Base-by-base conservation (phyloP, 1,140 invertebrate genomes). In the Drosophila triauraria region DNA sequence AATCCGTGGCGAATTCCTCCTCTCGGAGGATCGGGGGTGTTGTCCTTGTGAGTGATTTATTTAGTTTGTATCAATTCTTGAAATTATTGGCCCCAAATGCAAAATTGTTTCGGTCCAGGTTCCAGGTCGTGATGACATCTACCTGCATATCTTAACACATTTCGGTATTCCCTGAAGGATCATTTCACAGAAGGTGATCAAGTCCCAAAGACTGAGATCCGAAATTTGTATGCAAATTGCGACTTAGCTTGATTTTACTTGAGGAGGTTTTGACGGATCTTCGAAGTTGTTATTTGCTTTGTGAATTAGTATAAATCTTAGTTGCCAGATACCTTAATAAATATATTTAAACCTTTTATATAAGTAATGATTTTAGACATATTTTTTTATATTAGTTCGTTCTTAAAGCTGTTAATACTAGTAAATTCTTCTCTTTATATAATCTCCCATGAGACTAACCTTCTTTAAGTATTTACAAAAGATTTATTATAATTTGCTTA, bases 111-210 rank as follows among this genome's bases (percentile, higher is more conserved):
- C 43, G 47, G 50, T 63, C 58, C 62, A 67, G 42, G 61, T 78
- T 63, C 58, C 62, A 67, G 42, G 61, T 78, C 77, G 61, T 84
- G 75, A 81, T 90, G 86, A 86, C 82, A 65, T 64, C 78, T 82
- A 62, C 64, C 54, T 78, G 86, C 82, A 91, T 91, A 85, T 85
- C 79, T 91, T 91, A 91, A 91, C 86, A 91, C 86, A 91, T 91
- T 86, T 82, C 25, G 79, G 75, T 75, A 85, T 90, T 82, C 85
- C 71, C 75, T 80, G 47, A 77, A 78, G 25, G 54, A 50, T 78
- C 42, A 62, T 35, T 71, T 78, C 64, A 78, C 20, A 58, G 75
- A 78, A 78, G 44, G 59, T 32, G 42, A n/a, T 23, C 4, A 4
- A 13, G 27, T 35, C 46, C 40, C 15, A 17, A 30, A 12, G 27